Evolutionary conservation across 2,113 vertebrate species (phyloP).

Genomic region (Bombycilla garrulus): DNA sequence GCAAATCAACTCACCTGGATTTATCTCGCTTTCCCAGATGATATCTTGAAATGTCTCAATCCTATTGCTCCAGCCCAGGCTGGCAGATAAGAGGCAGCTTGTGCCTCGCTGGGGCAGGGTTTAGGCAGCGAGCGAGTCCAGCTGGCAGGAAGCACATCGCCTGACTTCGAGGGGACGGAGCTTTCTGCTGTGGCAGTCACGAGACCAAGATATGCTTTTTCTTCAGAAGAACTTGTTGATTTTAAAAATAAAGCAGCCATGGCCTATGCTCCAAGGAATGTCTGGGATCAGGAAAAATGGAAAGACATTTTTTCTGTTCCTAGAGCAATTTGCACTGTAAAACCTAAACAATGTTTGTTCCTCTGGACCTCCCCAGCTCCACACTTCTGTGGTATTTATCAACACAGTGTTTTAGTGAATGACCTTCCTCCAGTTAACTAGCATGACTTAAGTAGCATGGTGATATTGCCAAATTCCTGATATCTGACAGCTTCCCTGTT

Average conservation of each 20-base stretch:
- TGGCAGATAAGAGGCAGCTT: neutral
- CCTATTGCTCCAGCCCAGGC: neutral
- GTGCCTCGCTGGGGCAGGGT: neutral
- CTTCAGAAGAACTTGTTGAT: slow-evolving; percentile 35
- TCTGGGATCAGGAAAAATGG: neutral
- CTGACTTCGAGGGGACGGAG: neutral
- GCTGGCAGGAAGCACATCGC: neutral
- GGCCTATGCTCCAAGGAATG: slow-evolving; percentile 32
- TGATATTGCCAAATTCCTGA: neutral
- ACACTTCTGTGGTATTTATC: neutral
- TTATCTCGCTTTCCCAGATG: neutral
- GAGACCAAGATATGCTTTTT: neutral
- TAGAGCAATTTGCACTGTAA: neutral
- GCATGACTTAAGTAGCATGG: neutral
- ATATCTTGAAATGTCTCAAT: slow-evolving; percentile 1
- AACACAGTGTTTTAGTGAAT: neutral
- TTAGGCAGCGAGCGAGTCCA: neutral
- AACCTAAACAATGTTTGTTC: neutral
- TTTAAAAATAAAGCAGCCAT: slow-evolving; percentile 33
- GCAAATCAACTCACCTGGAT: neutral
- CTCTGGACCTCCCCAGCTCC: neutral
- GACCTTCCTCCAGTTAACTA: neutral
- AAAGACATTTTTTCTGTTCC: neutral
- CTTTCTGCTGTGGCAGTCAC: neutral
- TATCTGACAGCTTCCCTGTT: neutral